Percentiles rank a stretch among this genome's conserved stretches.
Conservation (phyloP, 2,113 vertebrate genomes). For the rabbit (Oryctolagus cuniculus) region DNA sequence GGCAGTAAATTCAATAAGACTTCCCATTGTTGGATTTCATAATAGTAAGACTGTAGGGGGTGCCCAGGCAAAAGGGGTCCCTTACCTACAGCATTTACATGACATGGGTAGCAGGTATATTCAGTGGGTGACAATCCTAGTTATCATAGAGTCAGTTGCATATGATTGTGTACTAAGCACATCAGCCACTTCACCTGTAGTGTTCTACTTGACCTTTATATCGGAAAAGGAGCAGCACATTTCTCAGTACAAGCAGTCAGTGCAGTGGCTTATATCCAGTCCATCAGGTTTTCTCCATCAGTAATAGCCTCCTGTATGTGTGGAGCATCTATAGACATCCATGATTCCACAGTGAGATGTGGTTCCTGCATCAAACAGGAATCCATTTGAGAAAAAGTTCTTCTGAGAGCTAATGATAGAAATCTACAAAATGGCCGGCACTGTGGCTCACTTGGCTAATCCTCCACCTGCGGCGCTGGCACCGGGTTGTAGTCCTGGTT, state of each 20-base stretch:
- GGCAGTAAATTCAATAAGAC: not conserved
- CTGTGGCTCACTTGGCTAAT: too few species aligned
- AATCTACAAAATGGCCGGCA: not conserved
- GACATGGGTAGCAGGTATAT: not conserved
- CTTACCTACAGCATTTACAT: not conserved
- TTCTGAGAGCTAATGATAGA: not conserved
- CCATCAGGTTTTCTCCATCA: not conserved
- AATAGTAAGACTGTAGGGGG: not conserved
- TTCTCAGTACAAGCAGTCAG: not conserved
- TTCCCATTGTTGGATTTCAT: not conserved
- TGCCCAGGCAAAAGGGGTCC: not conserved
- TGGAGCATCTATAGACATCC: not conserved
- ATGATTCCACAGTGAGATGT: not conserved
- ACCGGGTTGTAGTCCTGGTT: too few species aligned
- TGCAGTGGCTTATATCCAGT: not conserved
- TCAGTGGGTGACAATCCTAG: not conserved
- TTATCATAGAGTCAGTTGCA: not conserved
- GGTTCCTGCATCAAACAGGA: not conserved
- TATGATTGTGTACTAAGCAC: not conserved
- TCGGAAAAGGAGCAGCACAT: not conserved
- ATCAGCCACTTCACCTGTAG: not conserved
- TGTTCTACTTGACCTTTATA: not conserved
- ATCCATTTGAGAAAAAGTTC: not conserved
- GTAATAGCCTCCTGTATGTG: not conserved
- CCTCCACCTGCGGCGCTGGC: too few species aligned